A percentile compares a stretch with the other conserved stretches of the same genome.
Conservation (phyloP, 1,140 invertebrate species). For the Caenorhabditis briggsae region DNA sequence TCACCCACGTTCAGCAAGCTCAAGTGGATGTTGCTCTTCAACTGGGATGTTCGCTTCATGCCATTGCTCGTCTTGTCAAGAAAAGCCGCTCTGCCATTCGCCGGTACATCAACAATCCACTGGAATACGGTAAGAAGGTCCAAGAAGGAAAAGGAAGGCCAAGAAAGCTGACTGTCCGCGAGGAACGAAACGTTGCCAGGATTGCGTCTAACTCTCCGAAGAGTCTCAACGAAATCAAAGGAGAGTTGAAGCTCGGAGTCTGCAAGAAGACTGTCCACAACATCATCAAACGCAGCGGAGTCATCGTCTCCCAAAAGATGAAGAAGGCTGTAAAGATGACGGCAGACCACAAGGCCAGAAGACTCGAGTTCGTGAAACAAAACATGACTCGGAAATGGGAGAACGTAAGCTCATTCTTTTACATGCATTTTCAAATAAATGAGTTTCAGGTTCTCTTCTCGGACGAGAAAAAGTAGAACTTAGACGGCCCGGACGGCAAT, state of each 20-base stretch:
- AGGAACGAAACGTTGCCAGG: not conserved
- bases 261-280: not conserved
- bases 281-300: not conserved
- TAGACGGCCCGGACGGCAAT: too few species aligned
- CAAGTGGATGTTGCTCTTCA: not conserved
- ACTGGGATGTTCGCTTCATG: not conserved
- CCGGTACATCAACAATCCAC: not conserved
- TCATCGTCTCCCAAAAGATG: not conserved
- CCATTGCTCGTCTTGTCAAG: not conserved
- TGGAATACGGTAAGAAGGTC: not conserved
- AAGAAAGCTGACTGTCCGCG: not conserved
- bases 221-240: not conserved
- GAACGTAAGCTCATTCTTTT: not conserved
- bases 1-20: not conserved
- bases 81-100: not conserved
- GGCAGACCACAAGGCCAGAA: not conserved
- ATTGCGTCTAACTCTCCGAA: not conserved
- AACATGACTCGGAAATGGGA: not conserved
- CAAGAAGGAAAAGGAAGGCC: not conserved
- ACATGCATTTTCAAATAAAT: not conserved
- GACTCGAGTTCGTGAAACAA: not conserved
- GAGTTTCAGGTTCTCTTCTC: not conserved
- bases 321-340: not conserved
- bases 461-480: not conserved
- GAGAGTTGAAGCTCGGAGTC: not conserved